phyloP scores from a whole-genome alignment of 2,113 vertebrate species.

The Vombatus ursinus region DNA sequence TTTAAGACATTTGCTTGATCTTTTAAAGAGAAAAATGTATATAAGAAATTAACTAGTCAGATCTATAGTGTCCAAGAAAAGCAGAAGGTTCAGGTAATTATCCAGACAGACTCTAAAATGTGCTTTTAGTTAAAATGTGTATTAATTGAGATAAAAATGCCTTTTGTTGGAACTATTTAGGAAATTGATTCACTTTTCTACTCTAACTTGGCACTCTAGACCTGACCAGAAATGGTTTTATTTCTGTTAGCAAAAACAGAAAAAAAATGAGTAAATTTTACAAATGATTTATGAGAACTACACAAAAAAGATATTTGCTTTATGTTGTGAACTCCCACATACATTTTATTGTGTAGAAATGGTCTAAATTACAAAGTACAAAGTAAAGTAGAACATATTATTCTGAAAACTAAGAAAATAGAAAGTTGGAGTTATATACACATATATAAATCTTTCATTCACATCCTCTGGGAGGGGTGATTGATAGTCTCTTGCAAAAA shows the following conservation, averaged over 20 bases:
- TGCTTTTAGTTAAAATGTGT: not conserved
- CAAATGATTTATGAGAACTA: not conserved
- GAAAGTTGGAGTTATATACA: not conserved
- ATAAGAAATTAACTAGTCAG: not conserved
- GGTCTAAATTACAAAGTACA: not conserved
- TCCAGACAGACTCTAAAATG: not conserved
- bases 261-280: not conserved
- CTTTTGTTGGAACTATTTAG: not conserved
- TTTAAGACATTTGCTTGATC: not conserved
- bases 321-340: not conserved
- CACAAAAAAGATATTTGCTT: not conserved
- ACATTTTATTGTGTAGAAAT: not conserved
- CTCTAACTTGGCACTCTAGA: not conserved
- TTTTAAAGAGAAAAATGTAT: not conserved
- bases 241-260: slow-evolving; percentile 2
- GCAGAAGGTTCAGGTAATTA: not conserved
- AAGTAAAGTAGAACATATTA: not conserved
- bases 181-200: slow-evolving; percentile 10
- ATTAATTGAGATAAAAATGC: not conserved
- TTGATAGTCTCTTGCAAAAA: not conserved
- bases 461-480: slow-evolving; percentile 19
- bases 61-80: not conserved
- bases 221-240: not conserved
- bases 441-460: not conserved
- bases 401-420: not conserved